Percentiles rank a stretch among this genome's conserved stretches.
These are phyloP conservation scores for Cremastinae sp. DNA, from an alignment of 2,888 invertebrate genomes.

Conservation along the genomic window DNA sequence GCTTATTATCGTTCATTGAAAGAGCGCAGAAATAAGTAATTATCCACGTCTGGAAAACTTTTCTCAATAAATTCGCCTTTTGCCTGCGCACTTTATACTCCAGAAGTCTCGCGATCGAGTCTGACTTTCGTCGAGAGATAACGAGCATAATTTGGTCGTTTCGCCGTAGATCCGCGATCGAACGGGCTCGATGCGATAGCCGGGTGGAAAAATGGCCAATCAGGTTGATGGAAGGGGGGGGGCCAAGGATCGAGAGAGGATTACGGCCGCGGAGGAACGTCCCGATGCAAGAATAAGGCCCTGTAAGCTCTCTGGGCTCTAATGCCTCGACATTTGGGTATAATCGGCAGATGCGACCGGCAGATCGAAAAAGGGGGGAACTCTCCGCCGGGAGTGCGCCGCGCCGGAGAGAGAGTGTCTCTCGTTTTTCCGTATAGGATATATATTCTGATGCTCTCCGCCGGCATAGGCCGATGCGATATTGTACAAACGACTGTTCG, in stretches of 20 bases:
- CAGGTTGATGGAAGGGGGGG: slow-evolving; percentile 31
- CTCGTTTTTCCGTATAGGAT: no score
- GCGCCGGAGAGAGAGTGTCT: neutral
- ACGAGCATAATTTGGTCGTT: slow-evolving; percentile 23
- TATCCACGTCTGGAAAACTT: no score
- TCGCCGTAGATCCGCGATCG: neutral
- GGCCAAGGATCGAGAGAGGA: slow-evolving; percentile 27
- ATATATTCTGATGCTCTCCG: no score
- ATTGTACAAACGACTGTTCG: slow-evolving; percentile 54
- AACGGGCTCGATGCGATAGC: slow-evolving; percentile 15
- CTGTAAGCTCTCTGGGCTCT: slow-evolving; percentile 33
- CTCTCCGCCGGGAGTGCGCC: slow-evolving; percentile 7
- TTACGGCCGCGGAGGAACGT: slow-evolving; percentile 30
- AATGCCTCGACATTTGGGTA: slow-evolving; percentile 52
- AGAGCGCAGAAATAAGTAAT: no score
- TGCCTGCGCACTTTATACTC: no score
- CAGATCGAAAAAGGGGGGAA: slow-evolving; percentile 41
- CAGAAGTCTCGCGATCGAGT: no score
- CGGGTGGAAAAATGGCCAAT: slow-evolving; percentile 42
- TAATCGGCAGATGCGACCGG: slow-evolving; percentile 62
- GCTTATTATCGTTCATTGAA: no score
- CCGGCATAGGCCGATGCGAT: slow-evolving; percentile 42
- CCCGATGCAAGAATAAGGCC: slow-evolving; percentile 26
- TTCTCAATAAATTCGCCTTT: no score
- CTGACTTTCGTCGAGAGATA: slow-evolving; percentile 3